These are phyloP conservation scores for Euplagia quadripunctaria DNA, from an alignment of 2,888 invertebrate genomes.

Conservation along the genomic window DNA sequence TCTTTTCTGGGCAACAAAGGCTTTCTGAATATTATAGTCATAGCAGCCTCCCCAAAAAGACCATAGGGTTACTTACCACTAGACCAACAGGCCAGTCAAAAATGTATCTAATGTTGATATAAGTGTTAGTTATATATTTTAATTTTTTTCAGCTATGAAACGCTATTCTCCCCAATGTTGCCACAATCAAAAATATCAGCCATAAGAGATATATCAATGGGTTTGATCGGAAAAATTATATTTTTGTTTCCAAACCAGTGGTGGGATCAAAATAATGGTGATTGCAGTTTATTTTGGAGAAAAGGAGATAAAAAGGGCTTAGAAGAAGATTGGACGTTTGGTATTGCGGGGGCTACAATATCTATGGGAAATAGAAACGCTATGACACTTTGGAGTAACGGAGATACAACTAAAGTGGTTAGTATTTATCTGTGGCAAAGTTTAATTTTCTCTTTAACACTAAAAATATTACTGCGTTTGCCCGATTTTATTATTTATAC, in stretches of 20 bases:
- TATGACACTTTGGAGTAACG: constrained; percentile 2
- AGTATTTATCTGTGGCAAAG: neutral
- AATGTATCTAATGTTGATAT: too few relatives aligned
- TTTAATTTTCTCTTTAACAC: too few relatives aligned
- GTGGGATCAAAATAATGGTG: neutral
- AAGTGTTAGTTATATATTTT: too few relatives aligned
- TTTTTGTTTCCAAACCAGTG: constrained; percentile 4
- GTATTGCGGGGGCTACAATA: neutral
- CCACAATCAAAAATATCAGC: constrained; percentile 78
- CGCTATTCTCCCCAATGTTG: constrained; percentile 83
- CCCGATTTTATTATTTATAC: too few relatives aligned
- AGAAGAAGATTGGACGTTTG: neutral
- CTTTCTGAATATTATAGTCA: too few relatives aligned
- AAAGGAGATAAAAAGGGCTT: neutral
- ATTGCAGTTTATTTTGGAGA: neutral
- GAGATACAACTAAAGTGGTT: neutral
- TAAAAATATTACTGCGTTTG: too few relatives aligned
- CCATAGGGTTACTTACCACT: too few relatives aligned
- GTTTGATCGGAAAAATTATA: constrained; percentile 4
- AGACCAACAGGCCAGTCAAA: too few relatives aligned
- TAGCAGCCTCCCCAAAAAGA: too few relatives aligned
- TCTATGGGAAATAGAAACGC: constrained; percentile 8
- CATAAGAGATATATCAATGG: constrained; percentile 73
- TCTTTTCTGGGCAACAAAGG: too few relatives aligned
- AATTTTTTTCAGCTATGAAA: constrained; percentile 52